Evolutionary conservation across 2,888 invertebrate species (phyloP), one percentile per base, ranked within the genome.

Genomic region (Leptinotarsa tumamoca): DNA sequence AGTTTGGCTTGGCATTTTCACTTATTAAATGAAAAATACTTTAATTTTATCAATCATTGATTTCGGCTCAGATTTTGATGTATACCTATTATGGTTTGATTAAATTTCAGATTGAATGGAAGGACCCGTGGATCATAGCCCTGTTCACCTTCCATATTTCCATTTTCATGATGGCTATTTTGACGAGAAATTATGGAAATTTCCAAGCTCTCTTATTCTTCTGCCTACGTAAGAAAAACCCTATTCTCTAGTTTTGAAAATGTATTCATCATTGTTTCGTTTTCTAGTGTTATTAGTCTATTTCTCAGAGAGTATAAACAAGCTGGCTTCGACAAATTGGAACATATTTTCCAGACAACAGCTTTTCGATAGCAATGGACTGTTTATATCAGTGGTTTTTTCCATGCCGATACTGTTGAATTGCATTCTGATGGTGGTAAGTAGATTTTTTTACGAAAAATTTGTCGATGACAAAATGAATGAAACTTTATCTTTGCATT

Each of bases 371-470:
- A 95, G 95, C 84, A 95, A 95, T 89, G 98, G 98, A 23, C 90
- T 97, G 71, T 98, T 98, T 87, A 97, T 98, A 91, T 97, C 97
- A 0, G 92, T 96, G 15, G 95, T 97, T 27, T 97, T 97, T 89
- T 97, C 96, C n/a, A 94, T 96, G 86, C 98, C 98, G 27, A 94
- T 97, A 85, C 90, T 98, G 75, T 91, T 97, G 71, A 97, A 97
- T 89, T 97, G 97, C 87, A 95, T 97, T 93, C 91, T 97, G 80
- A 94, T 97, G 92, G 95, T 98, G 92, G 97, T 97, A 91, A 94
- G 96, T 93, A 43, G 51, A 43, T 43, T 43, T 43, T 33, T 10
- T 43, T 10, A 43, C 5, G 43, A 43, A 43, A 10, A 43, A 43
- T 43, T 43, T 43, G 43, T 43, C 0, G 10, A 33, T 33, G 33